Base-by-base conservation (phyloP, 2,797 vertebrate species). In the Decapterus maruadsi region DNA sequence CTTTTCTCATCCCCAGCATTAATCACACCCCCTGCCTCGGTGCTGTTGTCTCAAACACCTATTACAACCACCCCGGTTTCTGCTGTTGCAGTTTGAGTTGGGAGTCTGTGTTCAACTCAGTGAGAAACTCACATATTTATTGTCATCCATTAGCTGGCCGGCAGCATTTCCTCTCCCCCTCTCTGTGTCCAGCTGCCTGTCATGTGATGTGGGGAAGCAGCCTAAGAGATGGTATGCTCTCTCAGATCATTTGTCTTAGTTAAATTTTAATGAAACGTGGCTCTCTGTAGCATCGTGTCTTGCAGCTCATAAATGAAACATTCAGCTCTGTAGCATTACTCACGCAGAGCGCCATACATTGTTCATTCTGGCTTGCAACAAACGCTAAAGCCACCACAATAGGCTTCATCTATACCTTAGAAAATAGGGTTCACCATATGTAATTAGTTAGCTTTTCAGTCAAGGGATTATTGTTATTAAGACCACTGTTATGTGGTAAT, bases 241-340 rank as follows among this genome's bases (percentile, higher is more conserved):
- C 87, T 95, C 84, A 88, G 92, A 95, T 93, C 95, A 95, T 98
- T 97, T 96, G 95, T 97, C 96, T 96, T 97, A 96, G 98, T 98
- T 97, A 97, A 97, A 97, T 92, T 97, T 96, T 97, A 96, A 98
- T 97, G 96, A 97, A 97, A 95, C 96, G 95, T 95, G 93, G 94
- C 95, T 95, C 95, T 93, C 96, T 95, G 95, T 96, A 93, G 95
- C 93, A 93, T 95, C 87, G 84, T 93, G 94, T 95, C 93, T 95
- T 94, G 94, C 94, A 95, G 91, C 96, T 98, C 96, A 97, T 97
- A 96, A 98, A 98, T 98, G 96, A 98, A 97, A 96, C 95, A 97
- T 97, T 90, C 94, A 94, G 93, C 91, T 95, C 95, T 93, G 87
- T 93, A 92, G 94, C 94, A 95, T 94, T 96, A 95, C 94, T 95